Evolutionary conservation across 1,140 invertebrate genomes (phyloP).

Genomic region (Helicoverpa armigera): DNA sequence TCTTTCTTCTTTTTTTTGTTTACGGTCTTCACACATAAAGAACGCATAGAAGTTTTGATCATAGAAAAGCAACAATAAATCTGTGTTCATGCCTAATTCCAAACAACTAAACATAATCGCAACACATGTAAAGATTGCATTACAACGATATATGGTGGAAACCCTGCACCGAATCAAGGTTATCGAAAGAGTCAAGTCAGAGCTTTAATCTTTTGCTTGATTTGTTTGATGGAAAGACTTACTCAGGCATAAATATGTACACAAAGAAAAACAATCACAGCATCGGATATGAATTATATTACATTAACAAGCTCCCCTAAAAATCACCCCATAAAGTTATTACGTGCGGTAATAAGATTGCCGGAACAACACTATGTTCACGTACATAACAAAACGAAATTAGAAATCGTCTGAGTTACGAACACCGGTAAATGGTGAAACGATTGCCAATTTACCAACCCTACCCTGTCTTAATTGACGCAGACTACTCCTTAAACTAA

Average conservation of each 20-base stretch:
- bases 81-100: too few species aligned
- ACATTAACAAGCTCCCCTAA: slow-evolving; percentile 54
- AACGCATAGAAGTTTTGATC: too few species aligned
- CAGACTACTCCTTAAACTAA: slow-evolving; percentile 81
- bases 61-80: too few species aligned
- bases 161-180: too few species aligned
- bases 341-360: slow-evolving; percentile 50
- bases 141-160: too few species aligned
- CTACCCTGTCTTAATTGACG: slow-evolving; percentile 83
- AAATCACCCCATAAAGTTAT: slow-evolving; percentile 55
- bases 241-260: slow-evolving; percentile 14
- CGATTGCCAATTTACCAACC: slow-evolving; percentile 85
- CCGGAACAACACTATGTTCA: slow-evolving; percentile 48
- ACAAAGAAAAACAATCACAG: slow-evolving; percentile 51
- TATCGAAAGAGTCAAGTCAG: too few species aligned
- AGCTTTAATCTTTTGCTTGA: too few species aligned
- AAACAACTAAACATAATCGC: too few species aligned
- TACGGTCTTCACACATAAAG: background rate
- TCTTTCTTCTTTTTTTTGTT: background rate
- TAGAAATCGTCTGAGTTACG: slow-evolving; percentile 77
- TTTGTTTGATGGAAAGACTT: slow-evolving; percentile 2
- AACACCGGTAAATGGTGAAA: slow-evolving; percentile 80
- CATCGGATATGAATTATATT: slow-evolving; percentile 55
- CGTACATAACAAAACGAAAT: slow-evolving; percentile 66
- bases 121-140: too few species aligned